These are phyloP conservation scores for Lepus europaeus DNA, from an alignment of 2,113 vertebrate species.

Conservation along the genomic window DNA sequence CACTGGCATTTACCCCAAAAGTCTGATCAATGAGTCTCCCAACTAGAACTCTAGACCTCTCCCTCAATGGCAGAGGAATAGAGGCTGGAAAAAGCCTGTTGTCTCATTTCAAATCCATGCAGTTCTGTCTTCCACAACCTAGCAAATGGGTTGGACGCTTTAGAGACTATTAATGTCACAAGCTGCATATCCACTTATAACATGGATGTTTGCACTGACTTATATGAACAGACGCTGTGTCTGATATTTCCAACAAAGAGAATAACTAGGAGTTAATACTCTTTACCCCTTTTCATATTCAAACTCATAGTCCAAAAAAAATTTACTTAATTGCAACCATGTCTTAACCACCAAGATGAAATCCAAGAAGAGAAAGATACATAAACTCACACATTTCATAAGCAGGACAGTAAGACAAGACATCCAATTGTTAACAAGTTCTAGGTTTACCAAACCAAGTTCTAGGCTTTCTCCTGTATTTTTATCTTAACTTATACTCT, in stretches of 20 bases:
- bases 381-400: slow-evolving; percentile 6
- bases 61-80: neutral
- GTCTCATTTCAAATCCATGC: neutral
- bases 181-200: neutral
- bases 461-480: neutral
- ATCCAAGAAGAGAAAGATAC: neutral
- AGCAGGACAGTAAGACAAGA: neutral
- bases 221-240: neutral
- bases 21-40: neutral
- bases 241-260: neutral
- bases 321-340: neutral
- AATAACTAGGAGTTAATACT: neutral
- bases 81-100: neutral
- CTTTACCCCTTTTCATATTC: neutral
- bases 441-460: slow-evolving; percentile 14
- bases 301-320: neutral
- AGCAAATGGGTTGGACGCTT: neutral
- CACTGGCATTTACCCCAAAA: neutral
- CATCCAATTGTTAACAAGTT: neutral
- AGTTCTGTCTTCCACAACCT: neutral
- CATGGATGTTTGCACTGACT: neutral
- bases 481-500: neutral
- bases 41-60: neutral
- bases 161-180: slow-evolving; percentile 20
- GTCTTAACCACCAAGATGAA: neutral